A percentile compares a stretch with the other conserved stretches of the same genome.
phyloP scores from a whole-genome alignment of 2,113 vertebrate species.

The Cairina moschata region DNA sequence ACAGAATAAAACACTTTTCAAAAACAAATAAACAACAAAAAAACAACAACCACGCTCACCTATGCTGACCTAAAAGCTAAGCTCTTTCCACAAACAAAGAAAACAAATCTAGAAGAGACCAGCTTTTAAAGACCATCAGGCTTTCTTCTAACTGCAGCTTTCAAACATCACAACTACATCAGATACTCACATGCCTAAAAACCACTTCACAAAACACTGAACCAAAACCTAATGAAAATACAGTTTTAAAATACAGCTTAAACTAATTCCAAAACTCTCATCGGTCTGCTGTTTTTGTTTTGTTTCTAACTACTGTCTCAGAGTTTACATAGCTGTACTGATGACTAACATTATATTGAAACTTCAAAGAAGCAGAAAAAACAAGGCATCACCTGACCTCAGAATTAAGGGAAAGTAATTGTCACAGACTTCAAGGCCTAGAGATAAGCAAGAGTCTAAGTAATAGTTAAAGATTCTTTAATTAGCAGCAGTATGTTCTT shows the following conservation, averaged over 20 bases:
- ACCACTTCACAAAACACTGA: not conserved
- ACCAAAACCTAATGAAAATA: not conserved
- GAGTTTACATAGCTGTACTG: not conserved
- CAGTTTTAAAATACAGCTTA: not conserved
- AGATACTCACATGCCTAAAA: not conserved
- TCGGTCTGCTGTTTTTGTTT: rapidly evolving
- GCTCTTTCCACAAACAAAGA: not conserved
- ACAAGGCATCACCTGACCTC: not conserved
- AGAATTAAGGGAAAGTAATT: not conserved
- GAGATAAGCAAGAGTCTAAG: not conserved
- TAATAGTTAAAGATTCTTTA: not conserved
- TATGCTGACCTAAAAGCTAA: not conserved
- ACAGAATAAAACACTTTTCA: not conserved
- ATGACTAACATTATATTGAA: not conserved
- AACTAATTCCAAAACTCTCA: not conserved
- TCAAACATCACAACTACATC: not conserved
- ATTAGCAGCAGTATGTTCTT: not conserved
- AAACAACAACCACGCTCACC: not conserved
- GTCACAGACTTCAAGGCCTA: not conserved
- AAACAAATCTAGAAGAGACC: not conserved
- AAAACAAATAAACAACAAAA: not conserved
- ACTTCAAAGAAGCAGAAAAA: not conserved
- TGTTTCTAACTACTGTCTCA: not conserved
- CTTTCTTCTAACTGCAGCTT: not conserved
- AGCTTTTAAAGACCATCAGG: not conserved